A percentile compares a stretch with the other conserved stretches of the same genome.
Evolutionary conservation across 2,888 invertebrate species (phyloP).

Genomic region (Tipula confusa): DNA sequence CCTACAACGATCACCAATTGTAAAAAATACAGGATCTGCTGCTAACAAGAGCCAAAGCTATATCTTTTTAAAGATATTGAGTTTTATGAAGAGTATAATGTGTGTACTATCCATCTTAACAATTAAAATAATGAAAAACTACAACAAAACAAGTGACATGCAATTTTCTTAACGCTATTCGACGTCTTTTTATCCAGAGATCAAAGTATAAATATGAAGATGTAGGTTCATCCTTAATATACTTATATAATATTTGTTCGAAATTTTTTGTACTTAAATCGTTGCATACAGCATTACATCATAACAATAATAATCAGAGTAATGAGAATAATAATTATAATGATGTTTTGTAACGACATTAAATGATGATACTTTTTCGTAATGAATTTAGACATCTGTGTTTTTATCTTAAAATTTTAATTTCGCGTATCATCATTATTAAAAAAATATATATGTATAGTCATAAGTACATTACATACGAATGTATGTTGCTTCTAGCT

Average conservation of each 20-base stretch:
- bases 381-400: slow-evolving; percentile 4
- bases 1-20: too few species aligned
- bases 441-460: not conserved
- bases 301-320: not conserved
- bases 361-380: not conserved
- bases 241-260: not conserved
- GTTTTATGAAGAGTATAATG: too few species aligned
- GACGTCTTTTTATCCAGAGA: not conserved
- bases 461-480: not conserved
- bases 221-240: not conserved
- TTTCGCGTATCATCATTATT: slow-evolving; percentile 1
- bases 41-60: too few species aligned
- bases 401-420: not conserved
- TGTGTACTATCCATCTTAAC: not conserved
- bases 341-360: not conserved
- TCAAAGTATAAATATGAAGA: not conserved
- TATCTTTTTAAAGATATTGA: too few species aligned
- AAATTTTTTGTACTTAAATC: not conserved
- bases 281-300: not conserved
- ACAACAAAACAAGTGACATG: not conserved
- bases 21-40: too few species aligned
- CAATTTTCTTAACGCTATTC: not conserved
- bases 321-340: not conserved
- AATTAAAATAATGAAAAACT: not conserved
- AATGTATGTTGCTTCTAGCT: not conserved